phyloP scores from a whole-genome alignment of 2,888 invertebrate species.

The Iselma pallidipennis region DNA sequence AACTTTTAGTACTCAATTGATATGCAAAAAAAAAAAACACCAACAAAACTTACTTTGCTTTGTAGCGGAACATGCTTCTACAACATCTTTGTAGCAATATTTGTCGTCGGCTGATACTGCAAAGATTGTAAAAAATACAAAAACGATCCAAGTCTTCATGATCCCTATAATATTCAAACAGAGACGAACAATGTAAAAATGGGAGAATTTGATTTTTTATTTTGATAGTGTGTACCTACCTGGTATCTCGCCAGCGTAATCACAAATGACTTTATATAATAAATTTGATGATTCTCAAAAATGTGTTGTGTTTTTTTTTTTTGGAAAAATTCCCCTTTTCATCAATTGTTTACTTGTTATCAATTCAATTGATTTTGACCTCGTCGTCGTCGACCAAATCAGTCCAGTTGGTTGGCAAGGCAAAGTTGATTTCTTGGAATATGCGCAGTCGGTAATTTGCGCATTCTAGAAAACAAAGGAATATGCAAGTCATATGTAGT shows the following conservation, averaged over 20 bases:
- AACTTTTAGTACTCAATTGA: background rate
- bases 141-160: slow-evolving; percentile 65
- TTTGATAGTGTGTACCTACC: slow-evolving; percentile 48
- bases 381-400: too few species aligned
- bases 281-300: background rate
- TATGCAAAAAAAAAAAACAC: background rate
- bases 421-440: slow-evolving; percentile 28
- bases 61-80: slow-evolving; percentile 59
- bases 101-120: slow-evolving; percentile 54
- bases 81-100: slow-evolving; percentile 64
- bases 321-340: background rate
- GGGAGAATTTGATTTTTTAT: slow-evolving; percentile 7
- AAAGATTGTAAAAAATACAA: slow-evolving; percentile 57
- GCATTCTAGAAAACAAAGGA: slow-evolving; percentile 33
- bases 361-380: slow-evolving; percentile 15
- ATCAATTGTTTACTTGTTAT: background rate
- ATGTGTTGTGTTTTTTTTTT: background rate
- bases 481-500: slow-evolving; percentile 31
- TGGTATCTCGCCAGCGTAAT: slow-evolving; percentile 58
- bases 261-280: slow-evolving; percentile 45
- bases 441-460: slow-evolving; percentile 19
- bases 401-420: background rate
- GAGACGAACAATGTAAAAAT: background rate
- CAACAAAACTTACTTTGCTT: slow-evolving; percentile 44
- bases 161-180: slow-evolving; percentile 47